These are phyloP conservation scores for Tetranychus cinnabarinus DNA, from an alignment of 1,140 invertebrate genomes.

Conservation along the genomic window DNA sequence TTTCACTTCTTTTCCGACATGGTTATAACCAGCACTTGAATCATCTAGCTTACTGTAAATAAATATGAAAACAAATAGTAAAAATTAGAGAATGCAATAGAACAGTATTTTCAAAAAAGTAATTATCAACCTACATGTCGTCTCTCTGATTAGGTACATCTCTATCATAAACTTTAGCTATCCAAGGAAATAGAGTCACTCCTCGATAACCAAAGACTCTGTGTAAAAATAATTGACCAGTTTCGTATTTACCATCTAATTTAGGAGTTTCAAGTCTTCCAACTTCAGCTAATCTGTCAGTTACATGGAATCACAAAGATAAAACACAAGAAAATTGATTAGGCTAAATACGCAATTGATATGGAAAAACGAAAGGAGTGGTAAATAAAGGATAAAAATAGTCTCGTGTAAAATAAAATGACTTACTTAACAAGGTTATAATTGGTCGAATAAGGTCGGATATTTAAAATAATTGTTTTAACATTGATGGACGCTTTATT, in stretches of 20 bases:
- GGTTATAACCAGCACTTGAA: constrained; percentile 23
- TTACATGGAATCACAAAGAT: not conserved
- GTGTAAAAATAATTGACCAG: constrained; percentile 82
- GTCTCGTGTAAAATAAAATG: too few relatives aligned
- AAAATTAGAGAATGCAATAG: too few relatives aligned
- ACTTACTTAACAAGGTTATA: too few relatives aligned
- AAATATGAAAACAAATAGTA: not conserved
- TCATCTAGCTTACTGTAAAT: constrained; percentile 12
- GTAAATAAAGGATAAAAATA: too few relatives aligned
- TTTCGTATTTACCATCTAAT: constrained; percentile 68
- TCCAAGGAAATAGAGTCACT: constrained; percentile 82
- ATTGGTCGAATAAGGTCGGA: too few relatives aligned
- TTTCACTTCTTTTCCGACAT: constrained; percentile 61
- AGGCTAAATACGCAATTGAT: too few relatives aligned
- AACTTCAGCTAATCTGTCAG: constrained; percentile 43
- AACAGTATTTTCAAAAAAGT: too few relatives aligned
- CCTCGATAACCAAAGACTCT: constrained; percentile 85
- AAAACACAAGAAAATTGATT: too few relatives aligned
- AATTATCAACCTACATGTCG: constrained; percentile 15
- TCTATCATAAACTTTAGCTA: constrained; percentile 74
- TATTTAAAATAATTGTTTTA: too few relatives aligned
- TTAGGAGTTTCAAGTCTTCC: constrained; percentile 56
- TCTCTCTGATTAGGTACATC: constrained; percentile 40
- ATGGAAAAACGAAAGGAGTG: too few relatives aligned
- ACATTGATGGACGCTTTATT: too few relatives aligned